Percentiles rank a stretch among this genome's conserved stretches.
These are phyloP conservation scores for Zosterops borbonicus DNA, from an alignment of 2,113 vertebrate species.

Conservation along the genomic window DNA sequence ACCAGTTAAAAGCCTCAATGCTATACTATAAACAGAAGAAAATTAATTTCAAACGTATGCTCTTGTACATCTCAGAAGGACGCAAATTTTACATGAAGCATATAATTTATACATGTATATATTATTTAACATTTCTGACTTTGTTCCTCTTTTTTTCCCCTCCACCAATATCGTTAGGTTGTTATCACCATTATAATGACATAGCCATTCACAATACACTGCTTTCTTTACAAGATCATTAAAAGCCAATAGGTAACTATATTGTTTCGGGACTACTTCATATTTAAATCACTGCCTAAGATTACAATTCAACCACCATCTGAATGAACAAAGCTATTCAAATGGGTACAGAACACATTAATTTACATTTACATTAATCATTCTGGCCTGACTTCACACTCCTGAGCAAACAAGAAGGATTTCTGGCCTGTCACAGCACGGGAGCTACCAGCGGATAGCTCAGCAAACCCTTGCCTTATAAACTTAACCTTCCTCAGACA, in stretches of 20 bases:
- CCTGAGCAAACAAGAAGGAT: background rate
- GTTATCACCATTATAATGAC: background rate
- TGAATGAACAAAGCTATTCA: constrained; percentile 29
- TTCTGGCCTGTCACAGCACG: background rate
- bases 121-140: background rate
- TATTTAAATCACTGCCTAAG: constrained; percentile 17
- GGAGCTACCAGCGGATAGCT: background rate
- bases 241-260: constrained; percentile 1
- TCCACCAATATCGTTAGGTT: background rate
- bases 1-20: background rate
- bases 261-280: background rate
- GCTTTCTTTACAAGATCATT: background rate
- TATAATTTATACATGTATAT: background rate
- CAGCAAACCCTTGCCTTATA: background rate
- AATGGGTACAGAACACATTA: background rate
- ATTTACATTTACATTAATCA: background rate
- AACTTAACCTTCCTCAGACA: background rate
- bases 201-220: background rate
- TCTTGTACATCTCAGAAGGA: background rate
- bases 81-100: background rate
- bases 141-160: background rate
- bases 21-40: background rate
- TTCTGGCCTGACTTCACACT: background rate
- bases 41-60: background rate
- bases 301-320: background rate